Evolutionary conservation across 2,797 vertebrate genomes (phyloP), one percentile per base, ranked within the genome.

Genomic region (Buphagus erythrorhynchus): DNA sequence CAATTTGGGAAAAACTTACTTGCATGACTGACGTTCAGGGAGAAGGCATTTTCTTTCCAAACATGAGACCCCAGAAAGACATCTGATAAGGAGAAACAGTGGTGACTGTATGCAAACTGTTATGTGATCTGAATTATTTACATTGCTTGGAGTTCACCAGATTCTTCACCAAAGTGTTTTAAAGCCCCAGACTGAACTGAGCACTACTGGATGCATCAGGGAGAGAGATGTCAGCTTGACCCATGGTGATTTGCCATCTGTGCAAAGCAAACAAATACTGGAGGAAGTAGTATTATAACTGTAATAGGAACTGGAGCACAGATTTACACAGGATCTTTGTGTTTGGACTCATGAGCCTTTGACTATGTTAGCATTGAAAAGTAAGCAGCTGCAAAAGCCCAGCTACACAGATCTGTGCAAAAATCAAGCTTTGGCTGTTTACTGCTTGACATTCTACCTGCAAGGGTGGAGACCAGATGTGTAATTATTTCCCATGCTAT

Each of bases 191-290:
- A 25, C 35, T 88, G 59, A 85, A 22, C 42, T 24, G 40, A 61
- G 35, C 31, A 38, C 17, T 6, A 26, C 21, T 42, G 43, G 40
- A 69, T 63, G 40, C 66, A 68, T 55, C 54, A 38, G 54, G 57
- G 82, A 84, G 62, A 42, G 36, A 88, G 69, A 73, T 66, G 73
- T 83, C 94, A 69, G 46, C 62, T 52, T 91, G 79, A 88, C 62
- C 66, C 69, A 36, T 0, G 0, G 31, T 8, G 4, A 78, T 93
- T 81, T 94, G 79, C 89, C 82, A 54, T 46, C 62, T 81, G 67
- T 76, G 86, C 62, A 96, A 94, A 95, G n/a, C 79, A 95, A 90
- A 88, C 87, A 94, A 93, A 93, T 49, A 75, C 65, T 57, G 45
- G n/a, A 86, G 54, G 67, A 76, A 73, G 2, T 52, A 91, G 45